phyloP scores from a whole-genome alignment of 1,140 invertebrate species.

The Drosophila rhopaloa region DNA sequence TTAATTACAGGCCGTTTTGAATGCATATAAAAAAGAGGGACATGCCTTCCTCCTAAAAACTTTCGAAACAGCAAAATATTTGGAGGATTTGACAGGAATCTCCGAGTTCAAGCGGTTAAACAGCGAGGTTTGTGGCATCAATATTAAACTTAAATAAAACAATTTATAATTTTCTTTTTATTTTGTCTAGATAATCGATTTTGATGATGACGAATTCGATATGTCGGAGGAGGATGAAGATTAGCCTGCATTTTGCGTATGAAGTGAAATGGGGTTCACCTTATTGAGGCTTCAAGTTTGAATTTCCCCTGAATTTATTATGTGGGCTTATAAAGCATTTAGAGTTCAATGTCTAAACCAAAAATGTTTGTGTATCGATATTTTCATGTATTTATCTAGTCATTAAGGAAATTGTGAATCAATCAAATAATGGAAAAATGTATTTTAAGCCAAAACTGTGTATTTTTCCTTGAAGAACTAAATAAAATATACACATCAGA shows the following conservation, averaged over 20 bases:
- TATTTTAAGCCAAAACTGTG: not conserved
- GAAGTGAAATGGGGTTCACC: not conserved
- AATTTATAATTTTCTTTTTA: not conserved
- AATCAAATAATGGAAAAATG: constrained; percentile 2
- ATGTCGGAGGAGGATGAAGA: constrained; percentile 68
- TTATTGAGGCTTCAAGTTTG: constrained; percentile 11
- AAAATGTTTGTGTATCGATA: constrained; percentile 28
- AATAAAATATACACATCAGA: too few species aligned
- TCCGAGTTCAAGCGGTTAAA: constrained; percentile 85
- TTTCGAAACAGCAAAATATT: constrained; percentile 92
- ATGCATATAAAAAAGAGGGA: constrained; percentile 85
- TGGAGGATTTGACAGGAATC: constrained; percentile 95
- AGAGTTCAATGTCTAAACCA: constrained; percentile 32
- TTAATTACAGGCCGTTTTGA: constrained; percentile 59
- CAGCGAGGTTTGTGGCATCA: constrained; percentile 57
- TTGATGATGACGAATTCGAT: constrained; percentile 78
- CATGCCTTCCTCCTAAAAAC: constrained; percentile 93
- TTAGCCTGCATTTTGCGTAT: constrained; percentile 4
- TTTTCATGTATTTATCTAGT: constrained; percentile 23
- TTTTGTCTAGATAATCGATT: constrained; percentile 78
- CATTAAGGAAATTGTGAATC: constrained; percentile 21
- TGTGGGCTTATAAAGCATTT: constrained; percentile 28
- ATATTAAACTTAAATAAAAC: not conserved
- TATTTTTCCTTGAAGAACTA: too few species aligned
- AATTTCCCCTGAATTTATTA: constrained; percentile 4